Evolutionary conservation across 2,797 vertebrate genomes (phyloP).

Genomic region (Oreortyx pictus): DNA sequence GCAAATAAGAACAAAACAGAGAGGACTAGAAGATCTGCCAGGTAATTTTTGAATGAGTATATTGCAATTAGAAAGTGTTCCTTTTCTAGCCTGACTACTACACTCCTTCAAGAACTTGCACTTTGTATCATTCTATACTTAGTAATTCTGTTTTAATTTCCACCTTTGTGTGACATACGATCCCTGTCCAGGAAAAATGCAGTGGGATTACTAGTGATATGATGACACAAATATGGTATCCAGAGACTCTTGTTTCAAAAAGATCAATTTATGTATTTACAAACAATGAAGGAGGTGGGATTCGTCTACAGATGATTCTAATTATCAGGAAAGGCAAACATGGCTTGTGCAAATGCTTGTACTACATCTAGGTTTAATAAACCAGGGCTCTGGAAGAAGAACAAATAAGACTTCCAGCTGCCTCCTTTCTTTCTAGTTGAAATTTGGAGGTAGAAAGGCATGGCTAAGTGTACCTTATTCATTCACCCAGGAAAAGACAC

Average conservation of each 20-base stretch:
- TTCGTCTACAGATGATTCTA: background rate
- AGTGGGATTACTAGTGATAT: background rate
- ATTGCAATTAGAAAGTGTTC: background rate
- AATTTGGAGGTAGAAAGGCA: slow-evolving; percentile 21
- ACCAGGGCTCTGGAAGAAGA: background rate
- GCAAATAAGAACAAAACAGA: background rate
- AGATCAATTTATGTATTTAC: background rate
- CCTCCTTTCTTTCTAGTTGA: slow-evolving; percentile 15
- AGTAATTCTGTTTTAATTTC: background rate
- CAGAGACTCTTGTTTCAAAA: background rate
- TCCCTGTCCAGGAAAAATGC: background rate
- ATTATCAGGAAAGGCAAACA: background rate
- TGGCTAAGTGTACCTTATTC: slow-evolving; percentile 32
- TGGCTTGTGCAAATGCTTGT: background rate
- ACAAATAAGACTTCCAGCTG: slow-evolving; percentile 22
- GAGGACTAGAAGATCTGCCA: background rate
- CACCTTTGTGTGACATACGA: background rate
- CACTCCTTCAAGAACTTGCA: background rate
- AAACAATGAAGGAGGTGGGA: background rate
- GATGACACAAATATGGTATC: background rate
- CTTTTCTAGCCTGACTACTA: background rate
- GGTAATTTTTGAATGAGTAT: background rate
- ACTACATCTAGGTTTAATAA: background rate
- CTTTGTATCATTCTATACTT: background rate
- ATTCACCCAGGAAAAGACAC: slow-evolving; percentile 55